Conservation (phyloP, 2,888 invertebrate species). For the Tetragonisca angustula region DNA sequence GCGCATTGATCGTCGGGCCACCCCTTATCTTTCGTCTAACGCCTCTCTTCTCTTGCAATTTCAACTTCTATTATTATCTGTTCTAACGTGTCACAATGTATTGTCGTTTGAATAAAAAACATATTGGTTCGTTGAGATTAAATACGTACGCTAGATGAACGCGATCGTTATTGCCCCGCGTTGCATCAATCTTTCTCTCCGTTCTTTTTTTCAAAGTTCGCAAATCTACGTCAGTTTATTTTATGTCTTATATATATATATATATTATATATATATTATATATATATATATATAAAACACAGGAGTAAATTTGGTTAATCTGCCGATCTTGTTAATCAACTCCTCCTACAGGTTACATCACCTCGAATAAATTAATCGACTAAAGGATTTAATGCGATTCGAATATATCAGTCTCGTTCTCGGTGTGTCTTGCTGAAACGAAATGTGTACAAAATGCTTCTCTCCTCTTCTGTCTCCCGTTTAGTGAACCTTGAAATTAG, state of each 20-base stretch:
- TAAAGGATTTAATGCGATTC: slow-evolving; percentile 39
- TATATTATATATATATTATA: too few species aligned
- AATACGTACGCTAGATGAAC: slow-evolving; percentile 24
- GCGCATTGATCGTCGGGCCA: not conserved
- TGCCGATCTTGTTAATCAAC: not conserved
- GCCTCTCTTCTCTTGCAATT: not conserved
- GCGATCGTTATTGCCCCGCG: slow-evolving; percentile 26
- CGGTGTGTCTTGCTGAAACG: slow-evolving; percentile 8
- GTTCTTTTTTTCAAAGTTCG: not conserved
- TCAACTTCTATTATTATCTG: not conserved
- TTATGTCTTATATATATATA: not conserved
- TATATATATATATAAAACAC: slow-evolving; percentile 1
- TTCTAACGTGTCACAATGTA: slow-evolving; percentile 38
- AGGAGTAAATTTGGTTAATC: slow-evolving; percentile 21
- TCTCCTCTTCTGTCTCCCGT: not conserved
- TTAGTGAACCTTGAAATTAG: slow-evolving; percentile 22
- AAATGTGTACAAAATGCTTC: slow-evolving; percentile 36
- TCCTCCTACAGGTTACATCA: not conserved
- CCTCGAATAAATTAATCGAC: slow-evolving; percentile 57
- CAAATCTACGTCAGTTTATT: slow-evolving; percentile 2
- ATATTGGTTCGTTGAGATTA: slow-evolving; percentile 50
- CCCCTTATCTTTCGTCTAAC: not conserved
- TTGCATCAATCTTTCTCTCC: not conserved
- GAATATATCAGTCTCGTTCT: slow-evolving; percentile 60
- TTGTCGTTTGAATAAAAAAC: slow-evolving; percentile 54